phyloP scores from a whole-genome alignment of 2,888 invertebrate species.

The Cordilura impudica region DNA sequence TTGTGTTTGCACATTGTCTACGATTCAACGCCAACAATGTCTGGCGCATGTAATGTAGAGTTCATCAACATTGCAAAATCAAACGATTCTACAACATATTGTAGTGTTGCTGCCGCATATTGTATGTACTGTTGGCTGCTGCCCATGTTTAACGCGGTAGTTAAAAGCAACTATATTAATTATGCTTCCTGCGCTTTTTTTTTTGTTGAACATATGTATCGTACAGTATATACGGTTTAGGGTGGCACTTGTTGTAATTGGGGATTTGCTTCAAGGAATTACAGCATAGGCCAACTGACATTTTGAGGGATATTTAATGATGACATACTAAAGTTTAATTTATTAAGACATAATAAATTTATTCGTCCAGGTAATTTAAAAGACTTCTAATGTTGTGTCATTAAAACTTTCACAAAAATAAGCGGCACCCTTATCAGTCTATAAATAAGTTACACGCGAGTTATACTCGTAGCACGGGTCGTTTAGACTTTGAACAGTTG shows the following conservation, averaged over 20 bases:
- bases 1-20: constrained; percentile 43
- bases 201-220: background rate
- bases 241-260: no score
- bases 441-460: constrained; percentile 35
- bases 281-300: no score
- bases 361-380: no score
- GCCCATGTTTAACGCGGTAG: constrained; percentile 10
- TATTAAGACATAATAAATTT: no score
- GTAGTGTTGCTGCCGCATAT: background rate
- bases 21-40: constrained; percentile 60
- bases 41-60: constrained; percentile 43
- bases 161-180: constrained; percentile 56
- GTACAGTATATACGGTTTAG: background rate
- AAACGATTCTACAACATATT: constrained; percentile 31
- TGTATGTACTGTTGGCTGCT: background rate
- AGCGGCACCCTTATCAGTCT: no score
- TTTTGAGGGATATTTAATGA: no score
- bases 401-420: no score
- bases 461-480: constrained; percentile 11
- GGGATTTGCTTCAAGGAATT: no score
- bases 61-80: constrained; percentile 55
- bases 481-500: constrained; percentile 38
- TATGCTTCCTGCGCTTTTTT: constrained; percentile 58
- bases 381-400: no score
- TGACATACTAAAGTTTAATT: no score